phyloP scores from a whole-genome alignment of 2,888 invertebrate species.

The Trachelus stipa region DNA sequence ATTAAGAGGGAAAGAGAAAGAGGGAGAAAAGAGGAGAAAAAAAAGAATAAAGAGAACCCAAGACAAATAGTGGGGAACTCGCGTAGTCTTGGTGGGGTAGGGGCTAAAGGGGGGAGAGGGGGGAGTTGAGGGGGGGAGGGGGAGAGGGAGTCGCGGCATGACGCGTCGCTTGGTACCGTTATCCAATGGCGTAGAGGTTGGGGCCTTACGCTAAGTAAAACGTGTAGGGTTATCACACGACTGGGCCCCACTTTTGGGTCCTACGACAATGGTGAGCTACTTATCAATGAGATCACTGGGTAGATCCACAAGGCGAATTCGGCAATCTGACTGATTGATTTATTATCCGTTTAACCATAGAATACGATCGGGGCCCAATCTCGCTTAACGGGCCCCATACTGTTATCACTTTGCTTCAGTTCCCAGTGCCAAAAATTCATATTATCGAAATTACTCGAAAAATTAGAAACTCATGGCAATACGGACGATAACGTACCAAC shows the following conservation, averaged over 20 bases:
- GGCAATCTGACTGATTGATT: slow-evolving; percentile 26
- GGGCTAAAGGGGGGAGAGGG: slow-evolving; percentile 25
- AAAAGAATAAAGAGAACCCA: neutral
- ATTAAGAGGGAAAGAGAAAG: neutral
- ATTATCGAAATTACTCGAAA: neutral
- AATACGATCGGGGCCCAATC: neutral
- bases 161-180: slow-evolving; percentile 61
- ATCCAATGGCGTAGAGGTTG: slow-evolving; percentile 55
- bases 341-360: neutral
- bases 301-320: slow-evolving; percentile 52
- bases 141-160: slow-evolving; percentile 45
- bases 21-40: neutral
- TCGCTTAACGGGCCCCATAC: neutral
- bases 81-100: slow-evolving; percentile 21
- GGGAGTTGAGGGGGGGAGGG: no score
- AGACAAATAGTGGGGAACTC: neutral
- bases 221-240: slow-evolving; percentile 11
- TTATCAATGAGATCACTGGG: slow-evolving; percentile 64
- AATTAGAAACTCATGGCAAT: neutral
- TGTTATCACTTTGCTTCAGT: neutral
- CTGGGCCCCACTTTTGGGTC: slow-evolving; percentile 39
- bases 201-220: slow-evolving; percentile 6
- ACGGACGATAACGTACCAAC: neutral
- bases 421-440: neutral
- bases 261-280: slow-evolving; percentile 61